phyloP scores from a whole-genome alignment of 2,113 vertebrate genomes.

The Chrysemys picta region DNA sequence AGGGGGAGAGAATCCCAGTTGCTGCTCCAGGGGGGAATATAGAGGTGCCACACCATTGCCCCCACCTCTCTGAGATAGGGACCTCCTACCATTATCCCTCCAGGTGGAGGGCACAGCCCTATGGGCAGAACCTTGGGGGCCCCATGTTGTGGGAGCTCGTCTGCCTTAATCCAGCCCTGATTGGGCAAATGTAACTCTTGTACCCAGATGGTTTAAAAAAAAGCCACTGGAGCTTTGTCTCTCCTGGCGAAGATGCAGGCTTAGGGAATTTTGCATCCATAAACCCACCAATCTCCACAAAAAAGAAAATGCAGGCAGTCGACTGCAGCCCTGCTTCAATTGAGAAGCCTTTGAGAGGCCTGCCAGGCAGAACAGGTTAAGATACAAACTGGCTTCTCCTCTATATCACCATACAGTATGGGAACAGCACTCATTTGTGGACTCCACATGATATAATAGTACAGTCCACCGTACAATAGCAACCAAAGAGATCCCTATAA shows the following conservation, averaged over 20 bases:
- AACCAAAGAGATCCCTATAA: not conserved
- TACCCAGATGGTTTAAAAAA: not conserved
- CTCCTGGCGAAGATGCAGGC: conserved; percentile 40
- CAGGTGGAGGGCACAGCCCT: not conserved
- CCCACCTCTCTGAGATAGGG: no score
- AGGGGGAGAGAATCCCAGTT: not conserved
- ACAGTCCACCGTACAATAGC: rapidly evolving
- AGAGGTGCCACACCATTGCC: not conserved
- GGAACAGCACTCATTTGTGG: not conserved
- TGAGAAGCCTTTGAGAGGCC: conserved; percentile 64
- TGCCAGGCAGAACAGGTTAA: conserved; percentile 24
- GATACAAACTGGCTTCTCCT: conserved; percentile 42
- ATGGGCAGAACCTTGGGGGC: not conserved
- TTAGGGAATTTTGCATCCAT: conserved; percentile 50
- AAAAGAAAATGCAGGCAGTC: conserved; percentile 58
- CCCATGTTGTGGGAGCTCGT: not conserved
- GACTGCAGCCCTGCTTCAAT: conserved; percentile 38
- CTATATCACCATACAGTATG: not conserved
- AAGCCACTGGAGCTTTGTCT: not conserved
- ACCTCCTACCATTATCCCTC: not conserved
- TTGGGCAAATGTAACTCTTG: not conserved
- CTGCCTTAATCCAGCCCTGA: not conserved
- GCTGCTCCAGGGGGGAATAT: not conserved
- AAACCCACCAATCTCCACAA: conserved; percentile 44
- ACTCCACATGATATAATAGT: not conserved